Base-by-base conservation (phyloP, 2,888 invertebrate species). In the Drosophila siamana region DNA sequence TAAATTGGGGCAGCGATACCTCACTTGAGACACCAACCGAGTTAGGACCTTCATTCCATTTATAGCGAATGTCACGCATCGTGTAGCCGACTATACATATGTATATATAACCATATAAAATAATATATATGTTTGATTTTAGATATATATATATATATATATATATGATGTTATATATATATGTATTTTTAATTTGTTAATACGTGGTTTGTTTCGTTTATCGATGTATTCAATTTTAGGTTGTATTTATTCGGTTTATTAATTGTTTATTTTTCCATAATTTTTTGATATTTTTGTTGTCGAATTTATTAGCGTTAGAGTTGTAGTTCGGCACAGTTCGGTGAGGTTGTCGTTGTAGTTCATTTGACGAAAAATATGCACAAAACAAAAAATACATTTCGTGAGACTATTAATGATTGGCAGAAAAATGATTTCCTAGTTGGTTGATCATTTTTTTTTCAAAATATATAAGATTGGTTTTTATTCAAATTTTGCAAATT, bases 11-110 rank as follows among this genome's bases (percentile, higher is more conserved):
- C 93, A 98, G 96, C 92, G 97, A 97, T 93, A 98, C 97, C 94
- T 98, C 97, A 94, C 96, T 96, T 94, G 97, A 97, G 92, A 98
- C 97, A 93, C 97, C 97, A 93, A 98, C 97, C 93, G 98, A 97
- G 94, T 97, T 96, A 92, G 96, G 96, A 91, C 97, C 97, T 94
- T 97, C 97, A 94, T 97, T 97, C 98, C 98, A 98, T 93, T 97
- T 97, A 96, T 98, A 98, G 92, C 97, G 96, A 95, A 98, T 98
- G 95, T 98, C 98, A 94, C 97, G 95, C 97, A 97, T 98, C 94
- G 98, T 98, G 96, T 98, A 98, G 95, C 98, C 98, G 96, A 98
- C 98, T 98, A 80, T 89, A 65, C 64, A 62, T 63, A 19, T 3
- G 19, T 22, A 13, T 54, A 40, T 57, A 46, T 72, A 24, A 30